Conservation (phyloP, 1,140 invertebrate species). For the Tetramorium parvispinum region DNA sequence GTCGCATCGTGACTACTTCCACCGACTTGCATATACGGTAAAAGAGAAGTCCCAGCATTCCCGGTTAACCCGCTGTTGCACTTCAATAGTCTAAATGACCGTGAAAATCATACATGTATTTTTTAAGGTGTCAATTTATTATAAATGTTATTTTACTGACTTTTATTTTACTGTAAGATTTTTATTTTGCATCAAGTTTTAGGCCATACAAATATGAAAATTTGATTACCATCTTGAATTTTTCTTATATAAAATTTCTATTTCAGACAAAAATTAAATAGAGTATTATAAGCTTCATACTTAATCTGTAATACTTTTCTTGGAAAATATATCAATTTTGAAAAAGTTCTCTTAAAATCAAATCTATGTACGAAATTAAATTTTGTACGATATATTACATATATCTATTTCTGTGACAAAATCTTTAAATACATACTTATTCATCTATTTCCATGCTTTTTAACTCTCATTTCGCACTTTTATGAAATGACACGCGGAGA, state of each 20-base stretch:
- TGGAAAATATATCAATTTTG: not conserved
- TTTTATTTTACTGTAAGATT: not conserved
- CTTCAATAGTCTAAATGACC: not conserved
- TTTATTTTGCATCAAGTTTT: not conserved
- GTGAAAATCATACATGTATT: not conserved
- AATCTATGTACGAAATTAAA: not conserved
- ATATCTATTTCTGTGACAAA: not conserved
- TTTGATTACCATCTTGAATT: not conserved
- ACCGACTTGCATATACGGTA: constrained; percentile 13
- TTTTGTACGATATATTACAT: too few species aligned
- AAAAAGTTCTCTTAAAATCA: not conserved
- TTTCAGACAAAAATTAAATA: not conserved
- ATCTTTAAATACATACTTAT: constrained; percentile 15
- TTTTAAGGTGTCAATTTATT: not conserved
- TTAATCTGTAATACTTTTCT: not conserved
- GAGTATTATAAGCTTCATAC: not conserved
- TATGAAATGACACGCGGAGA: constrained; percentile 5
- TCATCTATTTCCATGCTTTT: not conserved
- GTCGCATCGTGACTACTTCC: constrained; percentile 35
- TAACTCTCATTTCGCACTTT: not conserved
- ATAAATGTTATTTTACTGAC: not conserved
- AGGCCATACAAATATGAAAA: not conserved
- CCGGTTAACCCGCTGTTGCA: not conserved
- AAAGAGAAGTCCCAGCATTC: constrained; percentile 1
- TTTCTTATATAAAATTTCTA: constrained; percentile 3